Conservation (phyloP, 2,888 invertebrate genomes). For the Nezara viridula region DNA sequence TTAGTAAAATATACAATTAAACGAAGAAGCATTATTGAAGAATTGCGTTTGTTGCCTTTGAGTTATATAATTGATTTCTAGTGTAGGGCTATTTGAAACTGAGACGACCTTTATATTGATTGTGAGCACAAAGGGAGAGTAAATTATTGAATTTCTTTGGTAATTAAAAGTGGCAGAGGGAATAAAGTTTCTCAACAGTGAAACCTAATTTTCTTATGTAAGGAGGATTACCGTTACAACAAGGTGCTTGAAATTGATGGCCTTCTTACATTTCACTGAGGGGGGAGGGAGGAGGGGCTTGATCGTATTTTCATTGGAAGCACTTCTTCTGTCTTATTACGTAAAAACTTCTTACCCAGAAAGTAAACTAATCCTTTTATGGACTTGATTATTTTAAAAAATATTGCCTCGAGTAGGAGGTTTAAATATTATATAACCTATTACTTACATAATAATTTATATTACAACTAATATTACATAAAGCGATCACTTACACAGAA, state of each 20-base stretch:
- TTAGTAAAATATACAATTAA: background rate
- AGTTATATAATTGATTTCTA: background rate
- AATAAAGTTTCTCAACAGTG: background rate
- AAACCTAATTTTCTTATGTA: background rate
- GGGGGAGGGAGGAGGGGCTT: background rate
- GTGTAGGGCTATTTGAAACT: background rate
- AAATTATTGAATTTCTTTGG: background rate
- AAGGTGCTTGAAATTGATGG: background rate
- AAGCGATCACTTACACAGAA: no score
- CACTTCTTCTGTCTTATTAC: background rate
- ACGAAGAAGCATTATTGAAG: background rate
- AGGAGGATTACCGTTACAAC: background rate
- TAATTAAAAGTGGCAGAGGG: slow-evolving; percentile 15
- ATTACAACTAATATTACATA: no score
- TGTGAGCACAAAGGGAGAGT: background rate
- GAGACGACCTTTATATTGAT: background rate
- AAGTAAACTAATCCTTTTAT: background rate
- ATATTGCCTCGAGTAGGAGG: background rate
- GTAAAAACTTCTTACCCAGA: background rate
- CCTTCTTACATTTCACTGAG: background rate
- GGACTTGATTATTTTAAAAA: background rate
- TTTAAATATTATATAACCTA: no score
- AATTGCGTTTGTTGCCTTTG: background rate
- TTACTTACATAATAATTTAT: no score
- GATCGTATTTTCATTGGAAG: background rate